These are phyloP conservation scores for Tetramorium parvispinum DNA, from an alignment of 1,140 invertebrate species.

Conservation along the genomic window DNA sequence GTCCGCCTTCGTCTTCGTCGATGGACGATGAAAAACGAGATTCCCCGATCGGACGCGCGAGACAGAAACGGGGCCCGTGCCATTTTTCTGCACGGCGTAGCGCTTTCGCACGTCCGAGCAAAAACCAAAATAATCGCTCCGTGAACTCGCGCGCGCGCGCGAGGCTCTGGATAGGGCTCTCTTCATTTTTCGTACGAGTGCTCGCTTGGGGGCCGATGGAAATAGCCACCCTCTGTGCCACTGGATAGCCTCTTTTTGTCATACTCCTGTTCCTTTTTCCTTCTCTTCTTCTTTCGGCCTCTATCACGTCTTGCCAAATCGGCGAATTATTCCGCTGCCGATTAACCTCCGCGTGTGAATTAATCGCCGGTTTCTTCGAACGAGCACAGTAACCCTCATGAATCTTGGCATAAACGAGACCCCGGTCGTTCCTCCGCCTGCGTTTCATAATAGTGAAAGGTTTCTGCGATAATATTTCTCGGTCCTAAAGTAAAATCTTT, in stretches of 20 bases:
- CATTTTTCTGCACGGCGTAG: conserved; percentile 64
- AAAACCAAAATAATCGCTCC: conserved; percentile 72
- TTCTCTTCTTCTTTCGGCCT: conserved; percentile 34
- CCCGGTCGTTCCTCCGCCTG: conserved; percentile 11
- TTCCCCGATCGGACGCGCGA: conserved; percentile 55
- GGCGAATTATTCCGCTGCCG: conserved; percentile 49
- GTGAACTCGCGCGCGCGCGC: conserved; percentile 19
- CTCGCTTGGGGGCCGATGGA: conserved; percentile 62
- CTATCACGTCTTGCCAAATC: conserved; percentile 61
- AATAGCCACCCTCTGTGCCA: conserved; percentile 61
- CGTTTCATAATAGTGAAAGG: conserved; percentile 12
- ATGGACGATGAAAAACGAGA: conserved; percentile 62
- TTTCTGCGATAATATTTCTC: conserved; percentile 9
- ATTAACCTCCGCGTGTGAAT: conserved; percentile 57
- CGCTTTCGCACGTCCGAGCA: conserved; percentile 24
- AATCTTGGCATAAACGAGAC: conserved; percentile 49
- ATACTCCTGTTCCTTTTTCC: not conserved
- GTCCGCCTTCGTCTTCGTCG: conserved; percentile 28
- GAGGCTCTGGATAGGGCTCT: conserved; percentile 29
- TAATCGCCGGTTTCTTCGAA: conserved; percentile 49
- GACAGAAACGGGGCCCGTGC: conserved; percentile 38
- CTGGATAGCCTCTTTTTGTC: conserved; percentile 58
- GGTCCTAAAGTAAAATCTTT: not conserved
- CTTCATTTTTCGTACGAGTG: conserved; percentile 65
- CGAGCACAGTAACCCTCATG: conserved; percentile 32